Base-by-base conservation (phyloP, 2,113 vertebrate species). In the Sinocyclocheilus grahami region DNA sequence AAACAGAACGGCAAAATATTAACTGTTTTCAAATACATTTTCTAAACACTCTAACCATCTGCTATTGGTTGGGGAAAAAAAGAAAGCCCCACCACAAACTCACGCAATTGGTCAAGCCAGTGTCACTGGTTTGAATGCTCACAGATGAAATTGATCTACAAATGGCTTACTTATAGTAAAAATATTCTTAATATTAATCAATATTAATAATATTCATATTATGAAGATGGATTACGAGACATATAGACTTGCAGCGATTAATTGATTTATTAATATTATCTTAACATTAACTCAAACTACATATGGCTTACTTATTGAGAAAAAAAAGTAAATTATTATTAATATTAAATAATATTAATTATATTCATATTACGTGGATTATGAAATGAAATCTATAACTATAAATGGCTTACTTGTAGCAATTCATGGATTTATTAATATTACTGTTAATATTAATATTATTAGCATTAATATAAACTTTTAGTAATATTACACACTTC, bases 401-500 rank as follows among this genome's bases (percentile, higher is more conserved):
- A 69, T 27, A 18, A 69, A 69, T 33, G 27, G 65, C 65, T 67
- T 33, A 67, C 13, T 69, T 69, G 65, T 33, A 33, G 27, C 65
- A 69, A 69, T 27, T 14, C 14, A 14, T 67, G 16, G 24, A 48
- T 67, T 67, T 5, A 30, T 30, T 30, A 27, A 65, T 65, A 65
- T 65, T 30, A 30, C 14, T 27, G 62, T 30, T 30, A 51, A 51
- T 51, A 67, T 30, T 30, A 51, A 51, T 51, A 67, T 67, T 67
- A 24, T 67, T 67, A 13, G 27, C 27, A 67, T 67, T 67, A 16
- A 67, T 67, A 30, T 51, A 14, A 60, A 46, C 10, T n/a, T 22
- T 72, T 72, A 39, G 18, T 8, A 60, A 79, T 37, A 58, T 60
- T 24, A 63, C 78, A 63, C 37, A 63, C 78, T 80, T 78, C 16